These are phyloP conservation scores for Montipora sp. DNA, from an alignment of 64 coral and sea anemone species.

Conservation along the genomic window DNA sequence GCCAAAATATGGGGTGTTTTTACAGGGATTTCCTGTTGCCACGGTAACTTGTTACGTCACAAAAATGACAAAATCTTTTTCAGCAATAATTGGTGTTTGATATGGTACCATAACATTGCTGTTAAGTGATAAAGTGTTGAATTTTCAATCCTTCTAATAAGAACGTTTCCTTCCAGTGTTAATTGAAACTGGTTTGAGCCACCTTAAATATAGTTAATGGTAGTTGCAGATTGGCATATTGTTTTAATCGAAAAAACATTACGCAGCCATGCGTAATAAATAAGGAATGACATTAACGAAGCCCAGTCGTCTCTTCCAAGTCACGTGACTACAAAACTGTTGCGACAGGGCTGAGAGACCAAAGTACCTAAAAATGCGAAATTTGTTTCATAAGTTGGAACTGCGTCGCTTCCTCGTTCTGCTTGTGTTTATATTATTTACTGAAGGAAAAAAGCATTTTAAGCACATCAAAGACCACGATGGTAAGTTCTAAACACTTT, in stretches of 20 bases:
- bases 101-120: no score
- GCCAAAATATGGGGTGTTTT: no score
- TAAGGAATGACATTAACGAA: neutral
- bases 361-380: conserved; percentile 12
- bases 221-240: no score
- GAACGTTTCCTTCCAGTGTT: no score
- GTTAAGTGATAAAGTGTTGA: no score
- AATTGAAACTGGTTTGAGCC: no score
- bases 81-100: no score
- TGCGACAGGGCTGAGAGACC: neutral
- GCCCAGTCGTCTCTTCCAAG: neutral
- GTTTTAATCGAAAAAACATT: neutral
- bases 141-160: no score
- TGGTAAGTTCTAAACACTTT: conserved; percentile 11
- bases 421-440: neutral
- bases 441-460: neutral
- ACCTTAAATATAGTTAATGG: neutral
- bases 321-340: conserved; percentile 28
- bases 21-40: no score
- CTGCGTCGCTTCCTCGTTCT: neutral
- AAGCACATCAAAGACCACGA: neutral
- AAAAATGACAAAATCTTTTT: no score
- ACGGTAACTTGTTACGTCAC: no score
- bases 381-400: neutral
- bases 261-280: neutral